Conservation (phyloP, 2,113 vertebrate genomes). For the Phainopepla nitens region DNA sequence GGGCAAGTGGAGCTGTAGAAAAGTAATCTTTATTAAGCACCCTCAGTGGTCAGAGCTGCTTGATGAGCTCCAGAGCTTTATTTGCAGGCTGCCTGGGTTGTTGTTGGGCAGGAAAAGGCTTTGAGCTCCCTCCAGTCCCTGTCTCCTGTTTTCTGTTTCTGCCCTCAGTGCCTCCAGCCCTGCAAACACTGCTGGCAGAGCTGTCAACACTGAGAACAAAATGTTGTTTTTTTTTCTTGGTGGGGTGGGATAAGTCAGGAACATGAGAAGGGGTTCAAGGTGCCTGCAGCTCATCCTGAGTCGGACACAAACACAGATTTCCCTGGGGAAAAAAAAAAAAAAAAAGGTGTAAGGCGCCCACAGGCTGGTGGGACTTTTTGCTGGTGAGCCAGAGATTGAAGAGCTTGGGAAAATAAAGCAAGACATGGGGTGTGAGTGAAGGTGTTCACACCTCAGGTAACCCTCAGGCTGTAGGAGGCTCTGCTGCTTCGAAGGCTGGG, state of each 20-base stretch:
- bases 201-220: neutral
- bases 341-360: neutral
- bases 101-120: neutral
- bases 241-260: neutral
- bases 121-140: neutral
- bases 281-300: neutral
- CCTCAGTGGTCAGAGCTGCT: conserved; percentile 29
- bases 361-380: neutral
- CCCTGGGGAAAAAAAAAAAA: neutral
- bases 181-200: neutral
- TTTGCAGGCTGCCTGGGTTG: conserved; percentile 7
- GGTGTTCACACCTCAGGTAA: neutral
- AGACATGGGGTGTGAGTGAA: neutral
- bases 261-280: accelerated
- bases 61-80: conserved; percentile 41
- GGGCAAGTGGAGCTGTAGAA: conserved; percentile 12
- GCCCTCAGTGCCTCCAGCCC: neutral
- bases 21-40: conserved; percentile 54
- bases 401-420: neutral
- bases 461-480: neutral
- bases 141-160: neutral
- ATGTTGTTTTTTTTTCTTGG: too few species aligned
- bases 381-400: neutral
- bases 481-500: neutral
- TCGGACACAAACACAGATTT: neutral